Percentiles rank a stretch among this genome's conserved stretches.
Evolutionary conservation across 2,888 invertebrate genomes (phyloP).

Genomic region (Catocala nupta): DNA sequence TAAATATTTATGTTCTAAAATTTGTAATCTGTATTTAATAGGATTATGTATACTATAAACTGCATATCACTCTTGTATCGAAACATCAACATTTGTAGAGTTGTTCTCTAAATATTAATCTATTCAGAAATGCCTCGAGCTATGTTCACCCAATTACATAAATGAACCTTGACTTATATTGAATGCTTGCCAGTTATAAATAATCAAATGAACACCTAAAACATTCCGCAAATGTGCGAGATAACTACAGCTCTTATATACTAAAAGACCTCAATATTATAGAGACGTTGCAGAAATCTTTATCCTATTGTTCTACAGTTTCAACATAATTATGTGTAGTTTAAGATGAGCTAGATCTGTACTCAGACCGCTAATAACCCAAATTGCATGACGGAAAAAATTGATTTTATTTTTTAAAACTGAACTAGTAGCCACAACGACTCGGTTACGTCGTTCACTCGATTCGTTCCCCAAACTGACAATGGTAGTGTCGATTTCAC

Average conservation of each 20-base stretch:
- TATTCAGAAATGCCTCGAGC: slow-evolving; percentile 40
- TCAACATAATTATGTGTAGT: slow-evolving; percentile 13
- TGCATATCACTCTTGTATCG: slow-evolving; percentile 30
- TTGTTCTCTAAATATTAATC: slow-evolving; percentile 35
- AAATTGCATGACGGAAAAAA: slow-evolving; percentile 26
- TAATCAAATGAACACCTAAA: slow-evolving; percentile 29
- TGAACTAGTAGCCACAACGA: slow-evolving; percentile 47
- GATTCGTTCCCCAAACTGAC: slow-evolving; percentile 69
- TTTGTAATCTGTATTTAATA: slow-evolving; percentile 3
- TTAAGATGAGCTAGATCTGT: slow-evolving; percentile 21
- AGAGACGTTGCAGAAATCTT: slow-evolving; percentile 11
- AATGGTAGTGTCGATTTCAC: slow-evolving; percentile 76
- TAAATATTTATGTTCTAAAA: slow-evolving; percentile 10
- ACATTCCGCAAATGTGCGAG: slow-evolving; percentile 30
- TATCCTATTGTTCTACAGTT: slow-evolving; percentile 16
- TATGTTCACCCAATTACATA: slow-evolving; percentile 43
- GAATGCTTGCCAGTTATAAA: slow-evolving; percentile 33
- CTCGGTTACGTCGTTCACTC: slow-evolving; percentile 71
- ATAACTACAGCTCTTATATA: neutral
- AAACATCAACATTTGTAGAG: slow-evolving; percentile 26
- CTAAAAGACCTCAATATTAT: slow-evolving; percentile 8
- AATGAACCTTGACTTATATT: slow-evolving; percentile 49
- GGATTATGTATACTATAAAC: slow-evolving; percentile 2
- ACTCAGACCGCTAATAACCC: slow-evolving; percentile 40
- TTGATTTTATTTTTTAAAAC: slow-evolving; percentile 28